Percentiles rank a stretch among this genome's conserved stretches.
Evolutionary conservation across 2,888 invertebrate genomes (phyloP).

Genomic region (Polyommatus icarus): DNA sequence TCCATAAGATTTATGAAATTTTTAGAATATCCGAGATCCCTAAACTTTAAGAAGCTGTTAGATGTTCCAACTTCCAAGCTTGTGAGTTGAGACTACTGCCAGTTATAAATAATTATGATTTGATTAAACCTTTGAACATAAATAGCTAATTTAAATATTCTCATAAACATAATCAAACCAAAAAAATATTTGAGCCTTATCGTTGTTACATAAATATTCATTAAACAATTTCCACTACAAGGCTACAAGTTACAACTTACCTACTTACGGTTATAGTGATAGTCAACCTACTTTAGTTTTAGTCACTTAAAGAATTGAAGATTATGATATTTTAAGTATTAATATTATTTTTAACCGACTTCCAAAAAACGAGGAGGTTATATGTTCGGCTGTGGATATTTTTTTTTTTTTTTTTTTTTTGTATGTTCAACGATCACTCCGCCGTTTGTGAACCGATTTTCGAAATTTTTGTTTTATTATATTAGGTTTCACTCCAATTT

Average conservation of each 20-base stretch:
- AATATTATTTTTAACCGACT: no score
- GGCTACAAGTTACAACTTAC: no score
- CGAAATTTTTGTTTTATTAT: no score
- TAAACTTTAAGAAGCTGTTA: background rate
- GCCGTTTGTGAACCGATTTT: no score
- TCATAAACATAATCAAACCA: background rate
- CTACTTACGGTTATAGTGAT: background rate
- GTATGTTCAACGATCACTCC: no score
- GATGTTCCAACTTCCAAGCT: background rate
- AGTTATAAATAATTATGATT: background rate
- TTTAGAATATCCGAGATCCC: background rate
- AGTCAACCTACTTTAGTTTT: background rate
- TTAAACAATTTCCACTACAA: background rate
- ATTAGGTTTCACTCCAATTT: no score
- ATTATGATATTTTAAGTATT: no score
- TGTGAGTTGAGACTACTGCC: background rate
- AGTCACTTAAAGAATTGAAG: background rate
- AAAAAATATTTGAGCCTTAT: background rate
- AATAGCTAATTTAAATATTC: background rate
- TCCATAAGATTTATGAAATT: no score
- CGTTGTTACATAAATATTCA: slow-evolving; percentile 10
- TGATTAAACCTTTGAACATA: background rate
- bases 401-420: no score
- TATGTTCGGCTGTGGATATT: no score
- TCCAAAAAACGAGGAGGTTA: no score